Evolutionary conservation across 2,797 vertebrate genomes (phyloP).

Genomic region (Falco biarmicus): DNA sequence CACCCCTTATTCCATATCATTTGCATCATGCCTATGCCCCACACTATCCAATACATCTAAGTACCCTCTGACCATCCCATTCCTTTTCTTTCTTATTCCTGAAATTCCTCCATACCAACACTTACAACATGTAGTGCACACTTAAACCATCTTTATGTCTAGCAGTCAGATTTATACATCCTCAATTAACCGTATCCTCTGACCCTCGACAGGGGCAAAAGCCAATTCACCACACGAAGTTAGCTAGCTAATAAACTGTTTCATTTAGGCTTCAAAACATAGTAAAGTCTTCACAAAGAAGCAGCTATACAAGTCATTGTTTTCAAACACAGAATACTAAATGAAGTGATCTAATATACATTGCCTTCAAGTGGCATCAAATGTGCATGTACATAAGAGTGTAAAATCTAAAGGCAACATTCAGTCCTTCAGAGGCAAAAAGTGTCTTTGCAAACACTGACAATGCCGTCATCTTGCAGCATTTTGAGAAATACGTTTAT

Average conservation of each 20-base stretch:
- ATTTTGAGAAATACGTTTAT: neutral
- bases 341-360: neutral
- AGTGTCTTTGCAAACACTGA: neutral
- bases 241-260: neutral
- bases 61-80: neutral
- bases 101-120: neutral
- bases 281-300: neutral
- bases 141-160: neutral
- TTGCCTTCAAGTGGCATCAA: neutral
- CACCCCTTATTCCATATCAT: neutral
- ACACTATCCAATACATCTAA: neutral
- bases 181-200: neutral
- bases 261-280: neutral
- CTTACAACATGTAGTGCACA: neutral
- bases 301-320: neutral
- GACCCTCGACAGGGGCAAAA: neutral
- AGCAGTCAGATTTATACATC: neutral
- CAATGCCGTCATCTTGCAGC: neutral
- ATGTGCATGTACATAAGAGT: neutral
- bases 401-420: neutral
- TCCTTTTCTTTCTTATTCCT: neutral
- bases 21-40: neutral
- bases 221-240: neutral
- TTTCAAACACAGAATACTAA: neutral
- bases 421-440: neutral